Conservation (phyloP, 2,888 invertebrate species). For the Lacanobia wlatinum region DNA sequence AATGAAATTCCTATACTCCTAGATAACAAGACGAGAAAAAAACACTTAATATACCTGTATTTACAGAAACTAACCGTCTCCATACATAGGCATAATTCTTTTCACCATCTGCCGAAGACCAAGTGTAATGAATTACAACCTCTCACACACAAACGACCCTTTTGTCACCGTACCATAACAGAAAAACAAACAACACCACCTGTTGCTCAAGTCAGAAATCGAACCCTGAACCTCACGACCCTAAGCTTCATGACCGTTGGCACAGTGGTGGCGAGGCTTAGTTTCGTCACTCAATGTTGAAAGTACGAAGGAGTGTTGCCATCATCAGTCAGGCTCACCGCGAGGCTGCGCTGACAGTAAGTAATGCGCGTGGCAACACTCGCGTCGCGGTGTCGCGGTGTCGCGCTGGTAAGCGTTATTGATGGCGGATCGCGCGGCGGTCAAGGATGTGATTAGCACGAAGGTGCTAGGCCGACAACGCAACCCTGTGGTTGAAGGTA, state of each 20-base stretch:
- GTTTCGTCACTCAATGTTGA: slow-evolving; percentile 26
- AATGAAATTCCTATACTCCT: slow-evolving; percentile 4
- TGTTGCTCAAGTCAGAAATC: slow-evolving; percentile 29
- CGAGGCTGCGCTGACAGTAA: slow-evolving; percentile 47
- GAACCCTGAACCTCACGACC: slow-evolving; percentile 26
- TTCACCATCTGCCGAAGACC: not conserved
- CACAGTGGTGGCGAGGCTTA: slow-evolving; percentile 1
- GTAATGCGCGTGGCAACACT: slow-evolving; percentile 44
- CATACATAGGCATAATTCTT: not conserved
- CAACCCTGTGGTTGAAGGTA: not conserved
- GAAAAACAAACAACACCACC: slow-evolving; percentile 4
- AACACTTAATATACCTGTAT: not conserved
- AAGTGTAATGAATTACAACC: not conserved
- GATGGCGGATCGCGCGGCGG: slow-evolving; percentile 56
- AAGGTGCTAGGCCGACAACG: not conserved
- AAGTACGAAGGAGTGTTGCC: slow-evolving; percentile 25
- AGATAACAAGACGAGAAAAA: slow-evolving; percentile 3
- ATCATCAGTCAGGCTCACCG: slow-evolving; percentile 53
- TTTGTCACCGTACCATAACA: not conserved
- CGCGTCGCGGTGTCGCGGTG: not conserved
- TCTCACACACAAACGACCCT: not conserved
- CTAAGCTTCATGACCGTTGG: not conserved
- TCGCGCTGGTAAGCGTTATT: slow-evolving; percentile 53
- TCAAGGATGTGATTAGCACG: slow-evolving; percentile 63
- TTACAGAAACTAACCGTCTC: not conserved